phyloP scores from a whole-genome alignment of 2,797 vertebrate species.

The Hippocampus kuda region DNA sequence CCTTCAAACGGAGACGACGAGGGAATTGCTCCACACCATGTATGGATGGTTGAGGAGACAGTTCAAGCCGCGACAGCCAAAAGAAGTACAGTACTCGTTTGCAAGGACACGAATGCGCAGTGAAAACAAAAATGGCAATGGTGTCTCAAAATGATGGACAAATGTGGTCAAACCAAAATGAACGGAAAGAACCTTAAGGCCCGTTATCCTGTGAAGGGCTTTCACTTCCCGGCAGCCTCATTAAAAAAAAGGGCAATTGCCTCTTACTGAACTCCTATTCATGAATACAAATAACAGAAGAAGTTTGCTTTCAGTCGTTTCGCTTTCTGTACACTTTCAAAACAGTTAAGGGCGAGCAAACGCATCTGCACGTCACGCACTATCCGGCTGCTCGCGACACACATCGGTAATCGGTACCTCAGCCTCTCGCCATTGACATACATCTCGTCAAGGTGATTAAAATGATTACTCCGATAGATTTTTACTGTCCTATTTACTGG shows the following conservation, averaged over 20 bases:
- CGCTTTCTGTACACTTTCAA: conserved; percentile 8
- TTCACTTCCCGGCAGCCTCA: not conserved
- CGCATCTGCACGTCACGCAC: conserved; percentile 7
- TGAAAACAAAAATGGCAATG: too few species aligned
- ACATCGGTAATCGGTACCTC: conserved; percentile 43
- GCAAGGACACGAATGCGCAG: not conserved
- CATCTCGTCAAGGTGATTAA: conserved; percentile 35
- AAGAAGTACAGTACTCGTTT: not conserved
- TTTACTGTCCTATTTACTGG: conserved; percentile 40
- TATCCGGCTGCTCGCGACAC: conserved; percentile 9
- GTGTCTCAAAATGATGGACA: not conserved
- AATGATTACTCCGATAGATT: conserved; percentile 53
- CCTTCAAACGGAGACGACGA: conserved; percentile 8
- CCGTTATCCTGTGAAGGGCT: not conserved
- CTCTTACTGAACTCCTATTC: not conserved
- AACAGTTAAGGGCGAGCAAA: not conserved
- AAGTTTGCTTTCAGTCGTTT: not conserved
- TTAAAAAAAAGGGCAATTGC: not conserved
- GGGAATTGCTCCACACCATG: not conserved
- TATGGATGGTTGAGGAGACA: not conserved
- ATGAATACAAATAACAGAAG: not conserved
- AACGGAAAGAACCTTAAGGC: not conserved
- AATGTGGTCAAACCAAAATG: not conserved
- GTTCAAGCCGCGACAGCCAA: not conserved
- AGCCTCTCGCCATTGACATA: conserved; percentile 34